Percentiles rank a stretch among this genome's conserved stretches.
Conservation (phyloP, 2,113 vertebrate genomes). For the Trogon melanurus region DNA sequence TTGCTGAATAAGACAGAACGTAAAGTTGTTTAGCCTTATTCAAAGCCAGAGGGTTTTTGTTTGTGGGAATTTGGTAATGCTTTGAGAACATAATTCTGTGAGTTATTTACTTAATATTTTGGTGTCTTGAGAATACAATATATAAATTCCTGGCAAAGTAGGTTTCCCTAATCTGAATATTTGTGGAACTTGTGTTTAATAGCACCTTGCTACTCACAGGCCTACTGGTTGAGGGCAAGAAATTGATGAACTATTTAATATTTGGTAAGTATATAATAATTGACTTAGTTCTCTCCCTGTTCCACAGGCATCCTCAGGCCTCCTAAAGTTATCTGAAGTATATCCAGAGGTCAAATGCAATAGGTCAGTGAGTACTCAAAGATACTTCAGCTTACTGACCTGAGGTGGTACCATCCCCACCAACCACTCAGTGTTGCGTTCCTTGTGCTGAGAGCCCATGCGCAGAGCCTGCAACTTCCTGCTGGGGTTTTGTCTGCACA, state of each 20-base stretch:
- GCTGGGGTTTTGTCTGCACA: background rate
- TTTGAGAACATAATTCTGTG: background rate
- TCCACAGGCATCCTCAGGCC: background rate
- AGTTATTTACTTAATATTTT: background rate
- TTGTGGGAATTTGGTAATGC: background rate
- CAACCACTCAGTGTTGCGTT: background rate
- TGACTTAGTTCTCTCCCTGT: background rate
- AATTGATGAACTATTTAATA: background rate
- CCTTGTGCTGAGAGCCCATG: background rate
- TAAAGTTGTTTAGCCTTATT: background rate
- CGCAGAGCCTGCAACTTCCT: background rate
- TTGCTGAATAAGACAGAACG: background rate
- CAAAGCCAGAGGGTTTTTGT: background rate
- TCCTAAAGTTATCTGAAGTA: background rate
- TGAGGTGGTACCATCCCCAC: background rate
- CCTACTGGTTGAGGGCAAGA: background rate
- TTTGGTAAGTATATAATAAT: no score
- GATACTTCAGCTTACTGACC: rapidly evolving
- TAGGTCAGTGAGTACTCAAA: background rate
- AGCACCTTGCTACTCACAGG: background rate
- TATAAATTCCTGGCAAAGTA: background rate
- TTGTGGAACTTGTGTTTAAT: background rate
- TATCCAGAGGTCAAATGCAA: background rate
- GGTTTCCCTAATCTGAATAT: background rate
- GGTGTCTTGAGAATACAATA: background rate